Evolutionary conservation across 1,140 invertebrate genomes (phyloP).

Genomic region (Heterodera carotae): DNA sequence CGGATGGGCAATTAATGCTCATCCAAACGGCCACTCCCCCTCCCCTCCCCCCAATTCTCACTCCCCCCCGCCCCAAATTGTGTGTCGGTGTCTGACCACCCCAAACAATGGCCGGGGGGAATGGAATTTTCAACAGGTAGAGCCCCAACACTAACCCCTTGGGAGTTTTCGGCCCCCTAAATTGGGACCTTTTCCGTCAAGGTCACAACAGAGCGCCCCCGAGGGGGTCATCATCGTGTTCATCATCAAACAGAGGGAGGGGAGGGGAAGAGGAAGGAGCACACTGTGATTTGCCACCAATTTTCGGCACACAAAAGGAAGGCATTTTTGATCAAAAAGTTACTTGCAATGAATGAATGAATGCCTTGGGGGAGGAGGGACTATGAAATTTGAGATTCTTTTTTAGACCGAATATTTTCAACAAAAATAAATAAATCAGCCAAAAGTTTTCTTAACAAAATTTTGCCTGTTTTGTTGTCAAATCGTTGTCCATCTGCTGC

Average conservation of each 20-base stretch:
- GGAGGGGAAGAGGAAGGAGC: slow-evolving; percentile 12
- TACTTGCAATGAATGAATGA: not conserved
- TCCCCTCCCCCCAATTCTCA: not conserved
- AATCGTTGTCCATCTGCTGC: slow-evolving; percentile 9
- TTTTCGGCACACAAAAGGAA: slow-evolving; percentile 19
- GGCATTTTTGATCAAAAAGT: not conserved
- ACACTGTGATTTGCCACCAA: not conserved
- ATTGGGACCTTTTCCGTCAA: not conserved
- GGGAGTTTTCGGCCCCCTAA: not conserved
- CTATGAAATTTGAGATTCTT: not conserved
- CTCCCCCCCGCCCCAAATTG: too few relatives aligned
- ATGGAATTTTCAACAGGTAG: not conserved
- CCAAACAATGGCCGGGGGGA: not conserved
- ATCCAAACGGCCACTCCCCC: not conserved
- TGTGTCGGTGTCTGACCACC: too few relatives aligned
- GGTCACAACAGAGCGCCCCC: not conserved
- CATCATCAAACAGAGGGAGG: too few relatives aligned
- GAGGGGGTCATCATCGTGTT: slow-evolving; percentile 4
- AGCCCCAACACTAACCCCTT: not conserved
- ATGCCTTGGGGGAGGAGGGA: not conserved
- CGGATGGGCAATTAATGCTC: slow-evolving; percentile 19
- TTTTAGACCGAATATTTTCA: too few relatives aligned
- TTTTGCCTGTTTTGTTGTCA: slow-evolving; percentile 44
- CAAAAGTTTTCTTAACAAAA: slow-evolving; percentile 17
- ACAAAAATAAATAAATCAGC: not conserved